Base-by-base conservation (phyloP, 2,113 vertebrate species). In the Urocynchramus pylzowi region DNA sequence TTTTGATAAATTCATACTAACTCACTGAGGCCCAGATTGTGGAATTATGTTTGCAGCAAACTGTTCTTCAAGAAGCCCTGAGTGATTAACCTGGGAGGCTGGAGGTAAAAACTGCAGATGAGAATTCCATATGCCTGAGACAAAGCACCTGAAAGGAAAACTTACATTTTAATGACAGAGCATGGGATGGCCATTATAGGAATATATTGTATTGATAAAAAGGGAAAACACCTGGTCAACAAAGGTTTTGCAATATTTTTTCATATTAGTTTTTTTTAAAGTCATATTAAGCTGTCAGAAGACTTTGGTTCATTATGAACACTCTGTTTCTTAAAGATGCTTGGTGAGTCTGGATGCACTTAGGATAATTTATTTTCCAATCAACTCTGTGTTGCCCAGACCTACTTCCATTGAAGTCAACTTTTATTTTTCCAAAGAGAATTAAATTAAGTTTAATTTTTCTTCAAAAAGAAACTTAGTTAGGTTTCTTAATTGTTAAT, bases 331-430 rank as follows among this genome's bases (percentile, higher is more conserved):
- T 93, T 91, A 95, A 92, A 93, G 93, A 95, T 96, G 89, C 69
- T 96, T 1, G 0, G 87, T 93, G 50, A 97, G 85, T 95, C 93
- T 97, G 96, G 94, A 94, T 96, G 69, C 86, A 95, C 69, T 97
- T 97, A 96, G 79, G 82, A 89, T 96, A 97, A 97, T 97, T 97
- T 97, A 94, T 97, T 97, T 97, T 96, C 90, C 97, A 97, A 74
- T 91, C 2, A 54, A 92, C 82, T 87, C 86, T 76, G 78, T 83
- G 75, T 95, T 92, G 76, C 79, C 84, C 79, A 84, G 91, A 89
- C 73, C 59, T 93, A 64, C 56, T 85, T 87, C 83, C 85, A 61
- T 64, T 90, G 81, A 96, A 94, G 88, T 93, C 71, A 79, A 84
- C 35, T 14, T 85, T 84, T 89, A 90, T 95, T 95, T 83, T 88